These are phyloP conservation scores for Scytalopus superciliaris DNA, from an alignment of 2,113 vertebrate species.

Conservation along the genomic window DNA sequence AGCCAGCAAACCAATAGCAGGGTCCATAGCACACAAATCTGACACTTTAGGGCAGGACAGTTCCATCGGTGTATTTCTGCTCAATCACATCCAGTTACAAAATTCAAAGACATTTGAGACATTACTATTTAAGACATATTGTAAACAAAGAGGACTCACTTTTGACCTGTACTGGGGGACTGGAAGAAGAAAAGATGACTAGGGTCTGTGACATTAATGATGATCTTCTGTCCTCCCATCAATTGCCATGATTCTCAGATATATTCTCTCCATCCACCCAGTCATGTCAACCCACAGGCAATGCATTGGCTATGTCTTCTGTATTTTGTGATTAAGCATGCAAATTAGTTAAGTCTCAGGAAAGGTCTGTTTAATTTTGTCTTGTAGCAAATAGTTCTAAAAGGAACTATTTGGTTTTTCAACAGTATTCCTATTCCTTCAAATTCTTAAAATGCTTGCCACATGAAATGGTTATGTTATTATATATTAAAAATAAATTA, in stretches of 20 bases:
- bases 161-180: background rate
- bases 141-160: background rate
- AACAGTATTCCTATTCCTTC: background rate
- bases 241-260: background rate
- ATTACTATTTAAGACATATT: background rate
- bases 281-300: background rate
- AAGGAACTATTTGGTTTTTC: background rate
- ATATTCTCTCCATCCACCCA: background rate
- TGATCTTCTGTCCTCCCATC: background rate
- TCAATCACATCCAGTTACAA: background rate
- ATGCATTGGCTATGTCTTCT: background rate
- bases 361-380: background rate
- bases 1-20: background rate
- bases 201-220: background rate
- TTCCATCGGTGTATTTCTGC: background rate
- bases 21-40: background rate
- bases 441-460: background rate
- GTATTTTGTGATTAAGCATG: background rate
- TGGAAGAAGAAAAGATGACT: accelerated
- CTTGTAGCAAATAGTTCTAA: background rate
- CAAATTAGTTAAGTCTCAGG: background rate
- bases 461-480: background rate
- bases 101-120: background rate
- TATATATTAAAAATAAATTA: background rate
- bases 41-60: background rate